These are phyloP conservation scores for Fulica atra DNA, from an alignment of 2,113 vertebrate species.

Conservation along the genomic window DNA sequence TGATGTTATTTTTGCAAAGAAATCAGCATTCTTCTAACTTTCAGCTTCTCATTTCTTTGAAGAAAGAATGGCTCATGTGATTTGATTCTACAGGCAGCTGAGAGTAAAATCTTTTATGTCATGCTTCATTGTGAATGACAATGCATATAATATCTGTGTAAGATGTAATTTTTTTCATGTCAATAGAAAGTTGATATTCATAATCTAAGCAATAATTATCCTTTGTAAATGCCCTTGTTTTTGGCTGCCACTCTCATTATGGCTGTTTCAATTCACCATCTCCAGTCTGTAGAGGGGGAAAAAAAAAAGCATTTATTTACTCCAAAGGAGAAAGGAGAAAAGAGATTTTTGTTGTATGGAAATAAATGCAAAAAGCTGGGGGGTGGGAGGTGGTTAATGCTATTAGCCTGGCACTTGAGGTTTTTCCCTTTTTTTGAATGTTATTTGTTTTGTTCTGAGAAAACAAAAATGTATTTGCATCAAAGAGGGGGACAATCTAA, in stretches of 20 bases:
- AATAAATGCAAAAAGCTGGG: neutral
- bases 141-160: slow-evolving; percentile 39
- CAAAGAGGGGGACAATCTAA: neutral
- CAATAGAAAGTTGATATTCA: slow-evolving; percentile 62
- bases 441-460: neutral
- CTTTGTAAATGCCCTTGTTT: slow-evolving; percentile 56
- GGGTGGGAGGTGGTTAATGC: neutral
- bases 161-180: slow-evolving; percentile 42
- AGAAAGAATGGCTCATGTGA: neutral
- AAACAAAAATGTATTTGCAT: neutral
- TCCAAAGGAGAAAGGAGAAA: neutral
- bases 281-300: neutral
- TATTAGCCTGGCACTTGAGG: neutral
- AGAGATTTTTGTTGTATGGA: neutral
- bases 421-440: neutral
- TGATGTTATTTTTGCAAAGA: neutral
- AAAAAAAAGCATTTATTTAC: slow-evolving; percentile 15
- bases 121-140: slow-evolving; percentile 52
- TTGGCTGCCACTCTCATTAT: slow-evolving; percentile 40
- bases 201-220: slow-evolving; percentile 61
- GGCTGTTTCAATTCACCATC: slow-evolving; percentile 34
- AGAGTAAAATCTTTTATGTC: slow-evolving; percentile 35
- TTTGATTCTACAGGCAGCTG: slow-evolving; percentile 18
- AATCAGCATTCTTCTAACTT: slow-evolving; percentile 25
- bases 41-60: neutral